Evolutionary conservation across 2,797 vertebrate species (phyloP).

Genomic region (Danio kyathit): DNA sequence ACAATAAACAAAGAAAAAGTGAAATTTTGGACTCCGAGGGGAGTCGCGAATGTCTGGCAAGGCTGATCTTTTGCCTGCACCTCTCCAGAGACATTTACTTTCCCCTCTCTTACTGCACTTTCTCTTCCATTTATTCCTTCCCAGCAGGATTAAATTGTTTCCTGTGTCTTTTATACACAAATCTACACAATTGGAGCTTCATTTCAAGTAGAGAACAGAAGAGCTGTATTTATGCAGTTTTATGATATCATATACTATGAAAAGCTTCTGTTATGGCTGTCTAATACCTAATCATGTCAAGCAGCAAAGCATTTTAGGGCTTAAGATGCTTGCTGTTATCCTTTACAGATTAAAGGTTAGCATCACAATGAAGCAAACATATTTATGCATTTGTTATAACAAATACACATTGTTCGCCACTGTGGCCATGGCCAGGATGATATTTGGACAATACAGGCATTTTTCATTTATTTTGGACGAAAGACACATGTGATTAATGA

Average conservation of each 20-base stretch:
- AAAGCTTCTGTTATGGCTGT: constrained; percentile 12
- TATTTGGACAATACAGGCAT: constrained; percentile 32
- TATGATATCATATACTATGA: constrained; percentile 2
- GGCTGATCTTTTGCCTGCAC: constrained; percentile 47
- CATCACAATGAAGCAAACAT: constrained; percentile 20
- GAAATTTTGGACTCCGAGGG: constrained; percentile 71
- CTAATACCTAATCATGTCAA: constrained; percentile 16
- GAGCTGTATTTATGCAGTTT: constrained; percentile 29
- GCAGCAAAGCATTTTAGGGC: constrained; percentile 14
- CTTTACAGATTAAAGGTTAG: constrained; percentile 16
- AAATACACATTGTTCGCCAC: constrained; percentile 38
- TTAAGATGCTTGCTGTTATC: constrained; percentile 14
- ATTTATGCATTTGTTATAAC: constrained; percentile 28
- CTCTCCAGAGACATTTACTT: constrained; percentile 43
- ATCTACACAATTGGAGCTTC: not conserved
- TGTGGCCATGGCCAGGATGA: not conserved
- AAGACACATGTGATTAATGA: constrained; percentile 46
- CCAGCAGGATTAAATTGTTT: constrained; percentile 34
- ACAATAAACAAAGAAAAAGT: constrained; percentile 70
- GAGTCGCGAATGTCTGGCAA: constrained; percentile 60
- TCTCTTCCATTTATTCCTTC: constrained; percentile 32
- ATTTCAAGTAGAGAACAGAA: constrained; percentile 16
- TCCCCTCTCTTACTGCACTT: constrained; percentile 52
- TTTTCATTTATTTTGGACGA: constrained; percentile 31
- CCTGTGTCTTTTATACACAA: constrained; percentile 15